Base-by-base conservation (phyloP, 1,140 invertebrate genomes). In the Zaprionus gabonicus region DNA sequence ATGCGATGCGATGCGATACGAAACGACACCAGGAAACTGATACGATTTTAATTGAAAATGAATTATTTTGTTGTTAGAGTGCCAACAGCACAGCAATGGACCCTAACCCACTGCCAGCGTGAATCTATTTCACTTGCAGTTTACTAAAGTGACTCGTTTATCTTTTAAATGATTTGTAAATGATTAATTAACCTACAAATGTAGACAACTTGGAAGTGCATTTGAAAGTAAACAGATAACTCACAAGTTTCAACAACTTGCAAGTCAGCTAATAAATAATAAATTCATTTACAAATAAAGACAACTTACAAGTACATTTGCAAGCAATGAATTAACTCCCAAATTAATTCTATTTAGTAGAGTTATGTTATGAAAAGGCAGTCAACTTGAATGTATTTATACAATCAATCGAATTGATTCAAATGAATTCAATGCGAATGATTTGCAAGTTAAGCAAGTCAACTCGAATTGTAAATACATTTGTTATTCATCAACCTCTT, bases 1-100 rank as follows among this genome's bases (percentile, higher is more conserved):
- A 23, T 44, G 41, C 23, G 23, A 23, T 23, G 23, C 23, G 23
- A 23, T 44, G 41, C 46, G 46, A 49, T 20, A 12, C 20, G 20
- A 20, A 51, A 23, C 51, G 36, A 34, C 58, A 67, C 65, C 25
- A 27, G 62, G 62, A 76, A 80, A 81, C 74, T 91, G 90, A 90
- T 91, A 75, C 80, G 80, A 72, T 83, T 91, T 91, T 91, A 91
- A 91, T 91, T 91, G 90, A 87, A 91, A 91, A 80, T 91, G 85
- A 90, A 90, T 91, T 91, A 87, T 91, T 86, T 88, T 86, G 88
- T 79, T 83, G 82, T 75, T 91, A 78, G 79, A 80, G 41, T 17
- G 41, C n/a, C 41, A 46, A 46, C 38, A 46, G 80, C 20, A 68
- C 5, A 71, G 64, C 51, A 77, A 49, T 4, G 13, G 6, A 25